Evolutionary conservation across 2,113 vertebrate genomes (phyloP), one percentile per base, ranked within the genome.

Genomic region (Peucedramus taeniatus): DNA sequence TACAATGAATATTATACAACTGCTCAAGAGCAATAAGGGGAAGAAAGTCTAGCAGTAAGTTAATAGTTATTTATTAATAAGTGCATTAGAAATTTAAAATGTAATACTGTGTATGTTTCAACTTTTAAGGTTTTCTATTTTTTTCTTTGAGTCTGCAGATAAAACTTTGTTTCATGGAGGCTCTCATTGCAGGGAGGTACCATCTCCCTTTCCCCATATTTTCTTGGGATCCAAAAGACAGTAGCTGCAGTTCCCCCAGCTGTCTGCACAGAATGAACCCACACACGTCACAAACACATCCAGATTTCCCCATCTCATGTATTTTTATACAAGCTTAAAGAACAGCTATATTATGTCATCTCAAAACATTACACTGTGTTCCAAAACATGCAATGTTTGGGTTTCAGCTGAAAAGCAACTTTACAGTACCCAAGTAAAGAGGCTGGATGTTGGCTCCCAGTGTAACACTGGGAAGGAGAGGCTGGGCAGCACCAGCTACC

Each of bases 261-360:
- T 77, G 37, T 27, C 56, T 63, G 30, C 47, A 69, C 66, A 28
- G 27, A 7, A 18, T 2, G 35, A 65, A 51, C 57, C 20, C 2
- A 1, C 1, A 2, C 31, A 11, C 0, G 0, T 10, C 50, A 56
- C 63, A 70, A 42, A 81, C 0, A 3, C 5, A 51, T 4, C 59
- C 61, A 64, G 18, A 26, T 51, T 45, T 72, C 83, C 21, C 42
- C 42, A 49, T 28, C 19, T 35, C 15, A 57, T 8, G 7, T 21
- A 68, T 78, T 84, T 78, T 75, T 45, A 49, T 11, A 71, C 40
- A 49, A 44, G 49, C 78, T 68, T 68, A 64, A 81, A 56, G 31
- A 22, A 68, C 39, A 40, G 37, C 39, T 47, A 61, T 19, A 27
- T 50, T 50, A 39, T 33, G 27, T 57, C 64, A 83, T 31, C n/a